Evolutionary conservation across 2,888 invertebrate genomes (phyloP).

Genomic region (Patella pellucida): DNA sequence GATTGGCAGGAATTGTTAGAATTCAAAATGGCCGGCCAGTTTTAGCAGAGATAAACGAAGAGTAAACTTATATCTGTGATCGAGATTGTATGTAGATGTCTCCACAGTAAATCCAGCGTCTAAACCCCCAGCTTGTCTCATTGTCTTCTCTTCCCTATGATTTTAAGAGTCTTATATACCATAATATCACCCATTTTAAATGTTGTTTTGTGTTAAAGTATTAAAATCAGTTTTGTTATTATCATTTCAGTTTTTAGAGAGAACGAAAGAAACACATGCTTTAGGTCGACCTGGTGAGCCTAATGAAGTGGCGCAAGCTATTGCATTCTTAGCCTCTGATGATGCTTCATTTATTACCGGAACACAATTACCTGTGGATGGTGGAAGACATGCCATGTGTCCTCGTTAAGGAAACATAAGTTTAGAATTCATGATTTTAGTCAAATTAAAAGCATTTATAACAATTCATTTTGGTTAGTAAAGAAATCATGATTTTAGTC

Average conservation of each 20-base stretch:
- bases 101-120: too few relatives aligned
- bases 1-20: too few relatives aligned
- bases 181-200: too few relatives aligned
- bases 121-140: too few relatives aligned
- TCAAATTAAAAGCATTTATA: too few relatives aligned
- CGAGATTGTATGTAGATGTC: too few relatives aligned
- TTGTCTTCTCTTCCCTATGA: too few relatives aligned
- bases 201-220: background rate
- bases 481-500: background rate
- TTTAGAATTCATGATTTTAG: background rate
- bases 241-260: conserved; percentile 80
- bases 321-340: conserved; percentile 92
- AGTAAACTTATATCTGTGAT: too few relatives aligned
- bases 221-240: background rate
- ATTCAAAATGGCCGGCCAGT: too few relatives aligned
- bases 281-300: conserved; percentile 86
- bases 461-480: too few relatives aligned
- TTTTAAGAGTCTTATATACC: too few relatives aligned
- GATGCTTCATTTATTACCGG: conserved; percentile 91
- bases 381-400: conserved; percentile 93
- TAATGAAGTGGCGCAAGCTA: conserved; percentile 89
- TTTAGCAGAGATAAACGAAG: too few relatives aligned
- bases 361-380: conserved; percentile 89
- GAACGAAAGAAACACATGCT: conserved; percentile 90
- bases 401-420: conserved; percentile 76